These are phyloP conservation scores for Holcopasites calliopsidis DNA, from an alignment of 1,140 invertebrate genomes.

Conservation along the genomic window DNA sequence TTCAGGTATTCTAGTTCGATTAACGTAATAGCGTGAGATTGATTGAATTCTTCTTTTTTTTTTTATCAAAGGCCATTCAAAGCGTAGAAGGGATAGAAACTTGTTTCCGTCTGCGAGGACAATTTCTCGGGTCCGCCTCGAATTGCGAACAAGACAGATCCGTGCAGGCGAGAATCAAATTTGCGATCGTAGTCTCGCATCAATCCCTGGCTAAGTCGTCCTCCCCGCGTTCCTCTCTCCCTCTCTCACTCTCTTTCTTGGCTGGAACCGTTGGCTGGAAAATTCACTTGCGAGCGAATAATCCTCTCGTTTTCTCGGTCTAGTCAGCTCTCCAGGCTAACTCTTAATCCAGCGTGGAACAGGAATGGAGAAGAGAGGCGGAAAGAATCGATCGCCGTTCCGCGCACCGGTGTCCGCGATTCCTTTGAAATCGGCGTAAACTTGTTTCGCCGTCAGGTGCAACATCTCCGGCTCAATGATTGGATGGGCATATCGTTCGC, in stretches of 20 bases:
- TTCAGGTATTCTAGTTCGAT: neutral
- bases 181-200: slow-evolving; percentile 28
- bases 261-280: slow-evolving; percentile 37
- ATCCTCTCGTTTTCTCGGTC: slow-evolving; percentile 50
- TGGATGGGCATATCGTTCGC: slow-evolving; percentile 33
- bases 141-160: slow-evolving; percentile 12
- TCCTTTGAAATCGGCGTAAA: slow-evolving; percentile 42
- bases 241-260: no score
- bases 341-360: slow-evolving; percentile 39
- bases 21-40: neutral
- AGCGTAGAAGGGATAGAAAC: neutral
- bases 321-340: slow-evolving; percentile 6
- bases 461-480: slow-evolving; percentile 39
- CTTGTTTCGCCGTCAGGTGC: slow-evolving; percentile 48
- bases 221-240: neutral
- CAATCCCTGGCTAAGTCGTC: slow-evolving; percentile 9
- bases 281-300: slow-evolving; percentile 58
- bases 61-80: no score
- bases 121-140: slow-evolving; percentile 7
- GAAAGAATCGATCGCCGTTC: neutral
- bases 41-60: slow-evolving; percentile 19
- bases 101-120: slow-evolving; percentile 30
- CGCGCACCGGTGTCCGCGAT: neutral
- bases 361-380: neutral
- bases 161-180: slow-evolving; percentile 22